Conservation (phyloP, 92 coral and sea anemone species). For the Paragorgia papillata region DNA sequence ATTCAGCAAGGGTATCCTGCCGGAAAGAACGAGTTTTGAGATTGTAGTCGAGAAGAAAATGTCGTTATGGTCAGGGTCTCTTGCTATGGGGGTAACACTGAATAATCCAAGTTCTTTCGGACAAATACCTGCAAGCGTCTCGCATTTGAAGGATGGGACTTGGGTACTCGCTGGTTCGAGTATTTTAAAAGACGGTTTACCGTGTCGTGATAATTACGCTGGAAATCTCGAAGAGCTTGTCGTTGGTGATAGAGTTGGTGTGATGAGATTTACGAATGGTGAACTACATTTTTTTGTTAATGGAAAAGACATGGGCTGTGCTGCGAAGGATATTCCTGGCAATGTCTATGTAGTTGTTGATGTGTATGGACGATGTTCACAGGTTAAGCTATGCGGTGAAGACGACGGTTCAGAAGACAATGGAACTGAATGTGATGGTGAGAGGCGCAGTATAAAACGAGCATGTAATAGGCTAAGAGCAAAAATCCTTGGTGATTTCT, state of each 20-base stretch:
- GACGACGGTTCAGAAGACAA: constrained; percentile 37
- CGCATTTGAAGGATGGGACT: constrained; percentile 89
- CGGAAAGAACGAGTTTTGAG: constrained; percentile 72
- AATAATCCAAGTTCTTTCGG: constrained; percentile 67
- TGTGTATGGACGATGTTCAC: constrained; percentile 93
- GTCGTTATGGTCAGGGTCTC: constrained; percentile 88
- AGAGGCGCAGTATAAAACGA: too few relatives aligned
- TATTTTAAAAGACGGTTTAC: constrained; percentile 80
- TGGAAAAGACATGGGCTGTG: constrained; percentile 85
- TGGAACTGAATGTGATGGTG: neutral
- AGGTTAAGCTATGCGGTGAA: constrained; percentile 64
- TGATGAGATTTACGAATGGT: constrained; percentile 61
- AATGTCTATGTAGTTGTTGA: constrained; percentile 85
- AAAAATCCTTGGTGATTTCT: too few relatives aligned
- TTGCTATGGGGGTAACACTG: constrained; percentile 87
- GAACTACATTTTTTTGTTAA: constrained; percentile 89
- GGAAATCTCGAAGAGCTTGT: constrained; percentile 80
- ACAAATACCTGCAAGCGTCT: constrained; percentile 82
- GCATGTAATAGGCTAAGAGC: too few relatives aligned
- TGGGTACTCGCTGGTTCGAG: constrained; percentile 94
- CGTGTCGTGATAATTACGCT: constrained; percentile 78
- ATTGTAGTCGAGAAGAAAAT: constrained; percentile 81
- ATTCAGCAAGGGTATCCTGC: constrained; percentile 71
- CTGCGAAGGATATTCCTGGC: constrained; percentile 77
- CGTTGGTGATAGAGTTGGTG: constrained; percentile 85